A percentile compares a stretch with the other conserved stretches of the same genome.
Evolutionary conservation across 1,140 invertebrate species (phyloP).

Genomic region (Rhagoletis zephyria): DNA sequence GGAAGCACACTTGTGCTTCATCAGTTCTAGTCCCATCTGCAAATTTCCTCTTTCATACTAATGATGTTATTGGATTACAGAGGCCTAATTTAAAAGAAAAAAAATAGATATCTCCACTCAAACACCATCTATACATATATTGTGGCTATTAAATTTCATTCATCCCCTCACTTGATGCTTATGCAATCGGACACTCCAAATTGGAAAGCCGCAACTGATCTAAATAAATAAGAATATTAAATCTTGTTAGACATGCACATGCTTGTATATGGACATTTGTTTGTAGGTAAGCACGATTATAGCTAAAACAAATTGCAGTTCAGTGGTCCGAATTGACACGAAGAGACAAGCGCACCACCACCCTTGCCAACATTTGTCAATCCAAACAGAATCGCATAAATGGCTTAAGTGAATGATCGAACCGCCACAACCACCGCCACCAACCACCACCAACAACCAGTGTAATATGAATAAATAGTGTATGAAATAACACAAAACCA

Average conservation of each 20-base stretch:
- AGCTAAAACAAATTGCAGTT: background rate
- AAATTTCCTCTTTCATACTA: background rate
- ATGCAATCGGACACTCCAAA: conserved; percentile 12
- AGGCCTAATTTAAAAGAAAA: background rate
- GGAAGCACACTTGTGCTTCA: too few species aligned
- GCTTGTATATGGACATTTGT: background rate
- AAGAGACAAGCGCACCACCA: too few species aligned
- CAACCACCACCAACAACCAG: conserved; percentile 4
- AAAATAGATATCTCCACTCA: background rate
- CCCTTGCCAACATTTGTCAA: background rate
- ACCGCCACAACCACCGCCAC: background rate
- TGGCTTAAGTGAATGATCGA: conserved; percentile 38
- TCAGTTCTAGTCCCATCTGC: background rate
- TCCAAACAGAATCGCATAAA: conserved; percentile 10
- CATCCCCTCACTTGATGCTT: background rate
- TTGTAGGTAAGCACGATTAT: background rate
- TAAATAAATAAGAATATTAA: background rate
- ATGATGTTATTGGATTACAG: background rate
- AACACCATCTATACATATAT: background rate
- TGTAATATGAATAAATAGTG: conserved; percentile 37
- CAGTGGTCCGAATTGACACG: background rate
- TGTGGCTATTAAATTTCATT: background rate
- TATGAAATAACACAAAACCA: background rate
- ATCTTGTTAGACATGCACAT: too few species aligned
- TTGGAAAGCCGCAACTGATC: conserved; percentile 8